Conservation (phyloP, 2,797 vertebrate species). For the Pseudochirops corinnae region DNA sequence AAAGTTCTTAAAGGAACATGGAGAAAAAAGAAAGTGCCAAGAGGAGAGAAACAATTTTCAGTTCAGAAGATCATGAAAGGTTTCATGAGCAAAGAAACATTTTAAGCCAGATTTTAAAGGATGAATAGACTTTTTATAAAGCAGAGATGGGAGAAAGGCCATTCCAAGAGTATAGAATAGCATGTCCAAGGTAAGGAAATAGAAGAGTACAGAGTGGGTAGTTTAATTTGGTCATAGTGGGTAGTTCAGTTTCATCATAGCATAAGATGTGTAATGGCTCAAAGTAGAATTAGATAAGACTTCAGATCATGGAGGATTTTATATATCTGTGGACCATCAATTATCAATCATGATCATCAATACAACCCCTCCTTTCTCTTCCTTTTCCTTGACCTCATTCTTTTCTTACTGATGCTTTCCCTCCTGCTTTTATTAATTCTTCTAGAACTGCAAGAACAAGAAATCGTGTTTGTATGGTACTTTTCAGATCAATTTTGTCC, state of each 20-base stretch:
- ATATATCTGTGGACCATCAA: background rate
- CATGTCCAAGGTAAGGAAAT: background rate
- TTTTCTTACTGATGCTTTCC: background rate
- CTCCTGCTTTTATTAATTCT: background rate
- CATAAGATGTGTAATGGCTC: background rate
- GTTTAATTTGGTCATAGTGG: background rate
- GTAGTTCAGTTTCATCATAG: background rate
- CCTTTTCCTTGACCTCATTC: background rate
- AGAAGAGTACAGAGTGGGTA: background rate
- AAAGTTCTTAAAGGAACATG: background rate
- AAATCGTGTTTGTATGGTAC: background rate
- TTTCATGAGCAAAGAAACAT: background rate
- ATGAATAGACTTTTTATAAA: background rate
- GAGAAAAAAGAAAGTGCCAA: background rate
- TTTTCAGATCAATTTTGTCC: too few relatives aligned
- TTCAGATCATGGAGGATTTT: background rate
- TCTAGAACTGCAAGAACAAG: background rate
- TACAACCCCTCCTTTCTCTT: background rate
- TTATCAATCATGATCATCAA: background rate
- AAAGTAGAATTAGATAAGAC: background rate
- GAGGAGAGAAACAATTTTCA: background rate
- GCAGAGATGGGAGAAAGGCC: background rate
- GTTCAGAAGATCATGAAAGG: background rate
- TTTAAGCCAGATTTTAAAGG: background rate
- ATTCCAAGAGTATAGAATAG: background rate